These are phyloP conservation scores for Alosa sapidissima DNA, from an alignment of 2,797 vertebrate genomes.

Conservation along the genomic window DNA sequence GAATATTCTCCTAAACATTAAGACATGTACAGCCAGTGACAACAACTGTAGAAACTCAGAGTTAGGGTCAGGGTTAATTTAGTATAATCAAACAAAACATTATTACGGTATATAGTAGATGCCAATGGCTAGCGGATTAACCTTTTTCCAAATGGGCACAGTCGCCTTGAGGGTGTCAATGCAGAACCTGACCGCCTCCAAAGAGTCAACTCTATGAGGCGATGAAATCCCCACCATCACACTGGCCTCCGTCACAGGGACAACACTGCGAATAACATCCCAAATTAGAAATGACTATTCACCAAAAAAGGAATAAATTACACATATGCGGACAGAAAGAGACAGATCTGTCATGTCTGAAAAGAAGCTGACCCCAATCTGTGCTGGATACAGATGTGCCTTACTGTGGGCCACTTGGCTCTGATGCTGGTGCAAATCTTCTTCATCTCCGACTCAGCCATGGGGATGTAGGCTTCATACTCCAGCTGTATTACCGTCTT, in stretches of 20 bases:
- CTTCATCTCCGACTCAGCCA: constrained; percentile 86
- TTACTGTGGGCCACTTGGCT: constrained; percentile 79
- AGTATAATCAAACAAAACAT: background rate
- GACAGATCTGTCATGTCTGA: background rate
- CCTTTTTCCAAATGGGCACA: constrained; percentile 94
- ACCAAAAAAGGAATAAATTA: background rate
- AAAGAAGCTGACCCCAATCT: constrained; percentile 81
- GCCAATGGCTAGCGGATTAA: constrained; percentile 39
- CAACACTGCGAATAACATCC: constrained; percentile 66
- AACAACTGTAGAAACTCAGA: background rate
- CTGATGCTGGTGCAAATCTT: constrained; percentile 84
- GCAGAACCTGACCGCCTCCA: constrained; percentile 82
- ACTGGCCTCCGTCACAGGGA: constrained; percentile 87
- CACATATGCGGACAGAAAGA: background rate
- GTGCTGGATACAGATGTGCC: constrained; percentile 85
- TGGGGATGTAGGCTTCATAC: constrained; percentile 88
- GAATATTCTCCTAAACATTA: background rate
- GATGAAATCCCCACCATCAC: constrained; percentile 88
- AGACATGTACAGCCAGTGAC: background rate
- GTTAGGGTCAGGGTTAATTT: background rate
- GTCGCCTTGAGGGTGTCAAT: constrained; percentile 83
- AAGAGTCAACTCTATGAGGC: constrained; percentile 81
- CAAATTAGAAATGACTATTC: background rate
- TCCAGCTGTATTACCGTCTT: constrained; percentile 84
- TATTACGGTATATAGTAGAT: background rate